Evolutionary conservation across 2,113 vertebrate species (phyloP), one percentile per base, ranked within the genome.

Genomic region (Connochaetes taurinus): DNA sequence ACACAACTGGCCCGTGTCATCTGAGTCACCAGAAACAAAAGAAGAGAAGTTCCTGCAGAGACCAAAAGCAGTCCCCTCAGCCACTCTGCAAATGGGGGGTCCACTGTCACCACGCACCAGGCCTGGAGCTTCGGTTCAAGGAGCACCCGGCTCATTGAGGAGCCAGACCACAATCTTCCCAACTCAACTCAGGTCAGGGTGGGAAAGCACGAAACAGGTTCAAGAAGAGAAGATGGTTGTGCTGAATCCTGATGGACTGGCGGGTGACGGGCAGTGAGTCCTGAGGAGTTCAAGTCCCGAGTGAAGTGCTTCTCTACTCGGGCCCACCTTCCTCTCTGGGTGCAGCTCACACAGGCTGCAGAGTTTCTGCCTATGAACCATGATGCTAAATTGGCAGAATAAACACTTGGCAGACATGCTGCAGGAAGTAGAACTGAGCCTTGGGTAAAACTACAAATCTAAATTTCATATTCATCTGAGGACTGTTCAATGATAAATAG

Each of bases 391-490:
- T 29, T 50, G 74, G 17, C 76, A 90, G 40, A 85, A 87, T 12
- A 16, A 80, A 64, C 36, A 16, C 76, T 84, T 67, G 13, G 88
- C 23, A 90, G 84, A 86, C 50, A 47, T 40, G 29, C 90, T 23
- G 7, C 19, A 19, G 21, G 53, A 82, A 87, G 62, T 55, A 64
- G 60, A 29, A 40, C 3, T 57, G n/a, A 31, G 23, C 11, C 6
- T 11, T 89, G 17, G 17, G 11, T 64, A 57, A 25, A 67, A 40
- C 52, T 27, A 19, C 0, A 0, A 57, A 91, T 92, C 55, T 84
- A 25, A 78, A 84, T 92, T 95, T 88, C 87, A 50, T 58, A 60
- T 76, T 50, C 88, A 43, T 15, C 52, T 43, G 84, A 91, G 33
- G 52, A 81, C 71, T 36, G 47, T 11, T 33, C 57, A 5, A 36